Percentiles rank a stretch among this genome's conserved stretches.
phyloP scores from a whole-genome alignment of 2,113 vertebrate genomes.

The Toxostoma redivivum region DNA sequence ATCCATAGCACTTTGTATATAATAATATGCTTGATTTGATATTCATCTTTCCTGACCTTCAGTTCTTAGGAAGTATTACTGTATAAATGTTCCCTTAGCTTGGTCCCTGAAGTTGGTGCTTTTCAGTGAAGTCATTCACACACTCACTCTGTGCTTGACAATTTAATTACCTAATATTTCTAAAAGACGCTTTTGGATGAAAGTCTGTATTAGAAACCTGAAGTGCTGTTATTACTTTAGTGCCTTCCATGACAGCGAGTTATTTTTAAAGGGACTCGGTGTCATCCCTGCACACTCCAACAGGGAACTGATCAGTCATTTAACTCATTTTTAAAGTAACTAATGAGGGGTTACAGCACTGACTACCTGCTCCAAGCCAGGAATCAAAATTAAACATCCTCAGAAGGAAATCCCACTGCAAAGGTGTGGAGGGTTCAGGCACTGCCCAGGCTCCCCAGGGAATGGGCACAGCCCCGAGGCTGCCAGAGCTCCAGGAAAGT shows the following conservation, averaged over 20 bases:
- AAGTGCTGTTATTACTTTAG: neutral
- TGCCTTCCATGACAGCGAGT: neutral
- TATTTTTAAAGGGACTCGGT: neutral
- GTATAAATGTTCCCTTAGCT: neutral
- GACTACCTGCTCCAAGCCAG: neutral
- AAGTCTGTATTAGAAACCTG: neutral
- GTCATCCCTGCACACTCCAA: accelerated
- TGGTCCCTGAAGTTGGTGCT: neutral
- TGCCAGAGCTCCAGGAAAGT: neutral
- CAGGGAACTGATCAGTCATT: neutral
- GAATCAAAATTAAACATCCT: neutral
- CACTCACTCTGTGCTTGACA: neutral
- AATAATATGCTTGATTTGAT: neutral
- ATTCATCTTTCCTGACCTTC: neutral
- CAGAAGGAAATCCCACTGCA: neutral
- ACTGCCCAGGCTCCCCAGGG: neutral
- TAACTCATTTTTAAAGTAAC: neutral
- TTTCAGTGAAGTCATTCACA: neutral
- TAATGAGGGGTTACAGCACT: neutral
- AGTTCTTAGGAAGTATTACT: neutral
- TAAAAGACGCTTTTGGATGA: neutral
- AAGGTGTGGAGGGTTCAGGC: neutral
- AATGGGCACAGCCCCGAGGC: accelerated
- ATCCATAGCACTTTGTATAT: accelerated
- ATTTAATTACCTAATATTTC: neutral